These are phyloP conservation scores for Caenorhabditis plicata DNA, from an alignment of 2,888 invertebrate species.

Conservation along the genomic window DNA sequence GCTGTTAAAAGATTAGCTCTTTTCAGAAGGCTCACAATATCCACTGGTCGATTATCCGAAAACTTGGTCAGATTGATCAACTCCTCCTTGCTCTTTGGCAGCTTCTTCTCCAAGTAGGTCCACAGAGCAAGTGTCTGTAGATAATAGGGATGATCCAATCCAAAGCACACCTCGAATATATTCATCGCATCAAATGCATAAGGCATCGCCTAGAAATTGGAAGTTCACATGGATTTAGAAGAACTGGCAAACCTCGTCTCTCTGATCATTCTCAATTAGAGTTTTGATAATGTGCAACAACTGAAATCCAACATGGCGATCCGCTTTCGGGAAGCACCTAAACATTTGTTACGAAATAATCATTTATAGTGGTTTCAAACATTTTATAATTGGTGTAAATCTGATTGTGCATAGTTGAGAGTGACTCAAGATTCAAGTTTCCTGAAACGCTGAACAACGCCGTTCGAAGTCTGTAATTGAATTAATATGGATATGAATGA, in stretches of 20 bases:
- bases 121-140: constrained; percentile 62
- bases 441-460: constrained; percentile 58
- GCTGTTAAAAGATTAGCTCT: constrained; percentile 41
- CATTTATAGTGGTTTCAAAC: too few species aligned
- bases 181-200: constrained; percentile 65
- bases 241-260: constrained; percentile 39
- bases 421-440: constrained; percentile 40
- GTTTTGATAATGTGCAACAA: constrained; percentile 59
- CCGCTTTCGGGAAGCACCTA: constrained; percentile 63
- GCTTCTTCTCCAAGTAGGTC: constrained; percentile 62
- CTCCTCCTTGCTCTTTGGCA: constrained; percentile 55
- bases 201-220: constrained; percentile 45
- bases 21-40: constrained; percentile 42
- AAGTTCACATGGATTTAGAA: background rate
- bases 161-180: constrained; percentile 64
- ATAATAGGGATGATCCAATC: constrained; percentile 64
- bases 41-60: constrained; percentile 44
- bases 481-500: background rate
- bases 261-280: constrained; percentile 50
- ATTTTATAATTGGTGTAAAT: constrained; percentile 60
- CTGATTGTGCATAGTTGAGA: constrained; percentile 51
- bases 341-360: too few species aligned
- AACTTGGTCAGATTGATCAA: constrained; percentile 55
- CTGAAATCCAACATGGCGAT: constrained; percentile 62
- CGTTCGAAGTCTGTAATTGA: constrained; percentile 45